These are phyloP conservation scores for Gephyroberyx darwinii DNA, from an alignment of 2,797 vertebrate species.

Conservation along the genomic window DNA sequence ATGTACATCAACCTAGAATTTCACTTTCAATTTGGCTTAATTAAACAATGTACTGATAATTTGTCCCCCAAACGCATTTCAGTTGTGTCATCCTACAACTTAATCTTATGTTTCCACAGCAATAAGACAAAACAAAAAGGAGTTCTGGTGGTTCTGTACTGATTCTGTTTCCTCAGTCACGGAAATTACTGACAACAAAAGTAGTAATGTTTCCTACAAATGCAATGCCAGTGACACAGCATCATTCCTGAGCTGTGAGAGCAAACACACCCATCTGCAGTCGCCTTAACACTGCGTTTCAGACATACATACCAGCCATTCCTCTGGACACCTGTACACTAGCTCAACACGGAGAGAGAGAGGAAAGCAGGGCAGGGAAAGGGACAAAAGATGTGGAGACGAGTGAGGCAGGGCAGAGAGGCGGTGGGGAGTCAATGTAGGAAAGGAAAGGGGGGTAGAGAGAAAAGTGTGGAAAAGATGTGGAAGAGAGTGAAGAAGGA, in stretches of 20 bases:
- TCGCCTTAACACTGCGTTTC: neutral
- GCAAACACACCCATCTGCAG: slow-evolving; percentile 15
- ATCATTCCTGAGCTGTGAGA: slow-evolving; percentile 4
- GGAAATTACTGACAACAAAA: neutral
- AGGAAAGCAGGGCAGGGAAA: neutral
- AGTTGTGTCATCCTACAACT: too few relatives aligned
- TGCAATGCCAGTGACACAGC: neutral
- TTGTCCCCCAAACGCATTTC: too few relatives aligned
- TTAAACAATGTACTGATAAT: too few relatives aligned
- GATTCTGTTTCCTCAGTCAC: neutral
- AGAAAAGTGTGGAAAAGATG: too few relatives aligned
- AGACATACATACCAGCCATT: slow-evolving; percentile 52
- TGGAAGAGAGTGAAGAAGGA: too few relatives aligned
- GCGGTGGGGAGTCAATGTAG: too few relatives aligned
- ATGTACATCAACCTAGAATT: too few relatives aligned
- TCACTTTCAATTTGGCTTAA: too few relatives aligned
- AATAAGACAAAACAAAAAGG: too few relatives aligned
- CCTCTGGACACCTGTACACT: slow-evolving; percentile 25
- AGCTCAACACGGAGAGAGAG: neutral
- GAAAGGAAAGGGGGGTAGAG: too few relatives aligned
- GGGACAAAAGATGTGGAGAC: neutral
- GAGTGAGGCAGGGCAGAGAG: neutral
- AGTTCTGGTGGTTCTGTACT: neutral
- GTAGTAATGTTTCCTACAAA: neutral
- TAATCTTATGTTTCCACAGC: too few relatives aligned